phyloP scores from a whole-genome alignment of 2,797 vertebrate species.

The Pipistrellus pygmaeus region DNA sequence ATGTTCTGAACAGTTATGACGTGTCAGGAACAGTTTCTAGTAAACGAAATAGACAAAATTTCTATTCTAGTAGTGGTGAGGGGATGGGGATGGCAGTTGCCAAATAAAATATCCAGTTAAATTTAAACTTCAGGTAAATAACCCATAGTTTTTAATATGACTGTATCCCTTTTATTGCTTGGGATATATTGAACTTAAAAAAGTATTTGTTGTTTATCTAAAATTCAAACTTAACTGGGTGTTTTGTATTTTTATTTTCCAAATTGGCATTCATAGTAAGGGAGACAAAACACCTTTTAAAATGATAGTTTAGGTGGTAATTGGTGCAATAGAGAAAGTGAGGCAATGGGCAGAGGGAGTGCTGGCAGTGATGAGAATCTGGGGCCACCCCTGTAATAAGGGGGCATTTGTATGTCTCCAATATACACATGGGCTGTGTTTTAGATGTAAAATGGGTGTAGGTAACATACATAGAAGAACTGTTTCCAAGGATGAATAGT shows the following conservation, averaged over 20 bases:
- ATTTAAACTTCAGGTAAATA: constrained; percentile 1
- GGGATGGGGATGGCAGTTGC: background rate
- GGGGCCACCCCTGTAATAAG: background rate
- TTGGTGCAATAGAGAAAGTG: background rate
- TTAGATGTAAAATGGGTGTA: background rate
- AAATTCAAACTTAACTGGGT: background rate
- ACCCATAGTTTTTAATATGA: background rate
- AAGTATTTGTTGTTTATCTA: background rate
- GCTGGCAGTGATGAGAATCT: background rate
- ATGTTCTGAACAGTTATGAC: background rate
- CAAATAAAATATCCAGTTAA: background rate
- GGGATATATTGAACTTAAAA: background rate
- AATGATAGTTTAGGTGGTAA: background rate
- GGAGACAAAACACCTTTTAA: background rate
- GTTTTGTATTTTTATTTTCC: background rate
- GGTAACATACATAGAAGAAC: background rate
- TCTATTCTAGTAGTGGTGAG: background rate
- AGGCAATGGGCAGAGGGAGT: background rate
- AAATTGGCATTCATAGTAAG: background rate
- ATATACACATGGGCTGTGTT: background rate
- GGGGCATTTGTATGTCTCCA: background rate
- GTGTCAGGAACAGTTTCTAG: background rate
- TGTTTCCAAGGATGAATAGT: background rate
- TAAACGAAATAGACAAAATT: background rate
- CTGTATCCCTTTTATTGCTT: background rate